These are phyloP conservation scores for Desoria tigrina DNA, from an alignment of 2,888 invertebrate genomes.

Conservation along the genomic window DNA sequence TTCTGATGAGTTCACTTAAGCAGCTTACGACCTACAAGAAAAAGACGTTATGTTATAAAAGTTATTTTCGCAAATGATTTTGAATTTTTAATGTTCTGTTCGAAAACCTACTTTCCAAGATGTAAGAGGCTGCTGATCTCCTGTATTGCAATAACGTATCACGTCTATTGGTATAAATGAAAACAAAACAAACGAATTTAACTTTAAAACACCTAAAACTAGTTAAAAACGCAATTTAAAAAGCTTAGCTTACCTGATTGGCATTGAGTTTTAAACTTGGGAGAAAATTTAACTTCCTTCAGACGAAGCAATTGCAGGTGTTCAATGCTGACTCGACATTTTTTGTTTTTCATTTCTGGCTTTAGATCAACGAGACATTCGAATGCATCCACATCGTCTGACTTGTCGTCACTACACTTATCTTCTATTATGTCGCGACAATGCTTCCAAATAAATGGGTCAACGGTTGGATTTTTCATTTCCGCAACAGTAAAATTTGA, in stretches of 20 bases:
- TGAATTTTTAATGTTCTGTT: slow-evolving; percentile 8
- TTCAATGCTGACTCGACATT: slow-evolving; percentile 91
- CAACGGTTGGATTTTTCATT: slow-evolving; percentile 64
- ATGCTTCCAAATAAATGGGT: slow-evolving; percentile 51
- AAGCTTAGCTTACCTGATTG: too few relatives aligned
- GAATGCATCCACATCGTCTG: slow-evolving; percentile 69
- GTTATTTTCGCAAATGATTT: too few relatives aligned
- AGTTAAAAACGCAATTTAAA: too few relatives aligned
- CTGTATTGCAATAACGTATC: slow-evolving; percentile 60
- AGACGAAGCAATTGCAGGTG: slow-evolving; percentile 94
- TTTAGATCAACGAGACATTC: slow-evolving; percentile 91
- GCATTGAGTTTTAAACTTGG: slow-evolving; percentile 93
- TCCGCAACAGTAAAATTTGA: slow-evolving; percentile 80
- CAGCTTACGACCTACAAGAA: slow-evolving; percentile 75
- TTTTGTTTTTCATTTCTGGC: slow-evolving; percentile 72
- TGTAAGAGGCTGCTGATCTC: slow-evolving; percentile 53
- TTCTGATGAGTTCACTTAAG: slow-evolving; percentile 84
- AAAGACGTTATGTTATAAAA: too few relatives aligned
- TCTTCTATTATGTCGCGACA: slow-evolving; percentile 48
- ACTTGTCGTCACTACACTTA: slow-evolving; percentile 50
- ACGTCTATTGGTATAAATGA: too few relatives aligned
- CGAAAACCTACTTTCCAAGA: slow-evolving; percentile 56
- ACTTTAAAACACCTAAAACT: too few relatives aligned
- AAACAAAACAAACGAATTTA: too few relatives aligned
- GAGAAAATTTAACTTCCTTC: slow-evolving; percentile 89